These are phyloP conservation scores for Cheilosia vulpina DNA, from an alignment of 2,888 invertebrate genomes.

Conservation along the genomic window DNA sequence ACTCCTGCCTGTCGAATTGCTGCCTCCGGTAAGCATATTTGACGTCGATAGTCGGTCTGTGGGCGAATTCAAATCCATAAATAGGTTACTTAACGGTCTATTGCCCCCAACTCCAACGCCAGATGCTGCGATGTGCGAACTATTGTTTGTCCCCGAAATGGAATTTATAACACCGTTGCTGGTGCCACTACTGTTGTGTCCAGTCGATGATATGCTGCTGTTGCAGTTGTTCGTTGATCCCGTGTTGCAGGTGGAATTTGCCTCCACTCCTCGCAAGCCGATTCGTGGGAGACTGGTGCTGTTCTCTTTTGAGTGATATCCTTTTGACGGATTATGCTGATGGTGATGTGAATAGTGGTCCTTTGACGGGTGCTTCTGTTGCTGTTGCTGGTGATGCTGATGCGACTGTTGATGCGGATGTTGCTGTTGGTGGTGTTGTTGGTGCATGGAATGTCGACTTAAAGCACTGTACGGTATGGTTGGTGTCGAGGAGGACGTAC, in stretches of 20 bases:
- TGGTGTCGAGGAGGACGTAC: slow-evolving; percentile 79
- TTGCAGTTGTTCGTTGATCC: slow-evolving; percentile 53
- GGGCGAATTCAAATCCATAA: slow-evolving; percentile 77
- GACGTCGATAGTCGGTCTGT: slow-evolving; percentile 70
- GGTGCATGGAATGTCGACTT: slow-evolving; percentile 62
- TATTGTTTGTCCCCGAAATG: slow-evolving; percentile 54
- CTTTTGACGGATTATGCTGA: slow-evolving; percentile 57
- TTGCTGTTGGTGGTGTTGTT: slow-evolving; percentile 76
- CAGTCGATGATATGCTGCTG: slow-evolving; percentile 61
- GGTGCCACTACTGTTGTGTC: slow-evolving; percentile 60
- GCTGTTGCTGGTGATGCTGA: slow-evolving; percentile 69
- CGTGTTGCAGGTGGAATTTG: slow-evolving; percentile 51
- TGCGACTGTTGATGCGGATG: slow-evolving; percentile 59
- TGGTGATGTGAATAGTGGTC: slow-evolving; percentile 71
- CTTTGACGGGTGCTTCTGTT: slow-evolving; percentile 70
- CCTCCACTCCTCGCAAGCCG: slow-evolving; percentile 51
- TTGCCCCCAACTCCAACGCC: slow-evolving; percentile 25
- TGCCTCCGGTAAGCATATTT: slow-evolving; percentile 61
- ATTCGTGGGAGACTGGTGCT: slow-evolving; percentile 70
- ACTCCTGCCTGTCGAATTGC: slow-evolving; percentile 39
- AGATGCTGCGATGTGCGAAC: slow-evolving; percentile 30
- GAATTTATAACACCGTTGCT: slow-evolving; percentile 66
- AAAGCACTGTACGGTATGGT: slow-evolving; percentile 77
- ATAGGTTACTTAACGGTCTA: slow-evolving; percentile 65
- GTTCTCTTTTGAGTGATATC: slow-evolving; percentile 58